Conservation (phyloP, 2,113 vertebrate species). For the Xiphophorus maculatus region DNA sequence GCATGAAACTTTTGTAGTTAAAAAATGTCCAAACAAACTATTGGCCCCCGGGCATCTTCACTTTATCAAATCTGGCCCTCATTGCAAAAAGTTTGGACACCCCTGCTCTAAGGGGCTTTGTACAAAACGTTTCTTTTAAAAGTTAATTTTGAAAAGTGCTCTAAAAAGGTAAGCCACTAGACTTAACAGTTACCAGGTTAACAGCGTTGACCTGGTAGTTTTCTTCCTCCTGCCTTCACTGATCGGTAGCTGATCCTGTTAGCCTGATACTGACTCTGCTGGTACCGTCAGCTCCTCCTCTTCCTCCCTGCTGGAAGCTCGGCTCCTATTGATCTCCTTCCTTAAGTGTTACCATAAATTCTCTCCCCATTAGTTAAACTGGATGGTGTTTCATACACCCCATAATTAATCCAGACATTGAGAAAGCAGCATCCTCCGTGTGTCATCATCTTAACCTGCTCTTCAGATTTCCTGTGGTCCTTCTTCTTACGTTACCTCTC, state of each 20-base stretch:
- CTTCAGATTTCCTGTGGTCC: conserved; percentile 11
- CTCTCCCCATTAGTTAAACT: conserved; percentile 73
- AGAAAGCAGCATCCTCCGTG: conserved; percentile 30
- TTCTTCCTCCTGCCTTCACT: conserved; percentile 14
- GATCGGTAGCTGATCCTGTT: conserved; percentile 57
- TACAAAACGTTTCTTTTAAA: too few relatives aligned
- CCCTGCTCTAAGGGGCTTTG: too few relatives aligned
- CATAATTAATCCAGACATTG: conserved; percentile 64
- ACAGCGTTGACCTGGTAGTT: conserved; percentile 39
- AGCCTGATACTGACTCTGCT: conserved; percentile 57
- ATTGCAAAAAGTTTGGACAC: too few relatives aligned
- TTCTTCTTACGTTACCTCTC: conserved; percentile 49
- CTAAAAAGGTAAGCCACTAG: too few relatives aligned
- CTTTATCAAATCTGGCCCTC: too few relatives aligned
- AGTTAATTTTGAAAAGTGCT: too few relatives aligned
- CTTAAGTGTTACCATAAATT: conserved; percentile 84
- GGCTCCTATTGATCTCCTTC: conserved; percentile 76
- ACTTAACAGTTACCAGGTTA: conserved; percentile 35
- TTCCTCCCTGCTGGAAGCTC: conserved; percentile 48
- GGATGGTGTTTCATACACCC: conserved; percentile 40
- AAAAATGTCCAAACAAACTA: too few relatives aligned
- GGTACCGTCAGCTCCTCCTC: conserved; percentile 22
- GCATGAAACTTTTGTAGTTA: too few relatives aligned
- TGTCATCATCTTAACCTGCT: conserved; percentile 38
- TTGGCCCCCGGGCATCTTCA: too few relatives aligned